Percentiles rank a stretch among this genome's conserved stretches.
Evolutionary conservation across 2,797 vertebrate species (phyloP).

Genomic region (Gymnopithys bicolor): DNA sequence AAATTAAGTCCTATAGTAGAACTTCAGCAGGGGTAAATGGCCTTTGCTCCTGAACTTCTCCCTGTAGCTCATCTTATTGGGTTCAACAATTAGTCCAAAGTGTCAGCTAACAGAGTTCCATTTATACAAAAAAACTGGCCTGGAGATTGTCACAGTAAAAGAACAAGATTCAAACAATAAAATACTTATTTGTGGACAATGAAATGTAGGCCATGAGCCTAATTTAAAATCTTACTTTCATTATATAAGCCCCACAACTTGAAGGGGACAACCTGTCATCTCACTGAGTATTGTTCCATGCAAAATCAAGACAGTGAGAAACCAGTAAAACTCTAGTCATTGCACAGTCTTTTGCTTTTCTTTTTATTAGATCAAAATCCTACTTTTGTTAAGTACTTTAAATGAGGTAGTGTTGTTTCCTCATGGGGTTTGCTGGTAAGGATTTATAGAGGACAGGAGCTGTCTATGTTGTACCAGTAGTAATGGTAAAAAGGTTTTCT

Average conservation of each 20-base stretch:
- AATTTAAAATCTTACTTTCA: neutral
- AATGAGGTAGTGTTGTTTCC: neutral
- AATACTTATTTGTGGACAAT: neutral
- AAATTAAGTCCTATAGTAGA: neutral
- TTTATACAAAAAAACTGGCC: neutral
- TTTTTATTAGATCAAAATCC: neutral
- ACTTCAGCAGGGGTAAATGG: neutral
- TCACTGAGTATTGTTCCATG: neutral
- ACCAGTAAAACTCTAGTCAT: neutral
- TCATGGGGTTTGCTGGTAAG: neutral
- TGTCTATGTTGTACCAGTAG: neutral
- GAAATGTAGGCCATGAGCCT: neutral
- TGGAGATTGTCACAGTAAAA: neutral
- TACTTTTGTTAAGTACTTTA: neutral
- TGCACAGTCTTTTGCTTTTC: neutral
- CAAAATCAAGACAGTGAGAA: neutral
- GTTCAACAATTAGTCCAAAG: neutral
- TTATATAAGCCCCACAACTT: neutral
- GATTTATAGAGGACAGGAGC: neutral
- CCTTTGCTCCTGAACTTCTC: neutral
- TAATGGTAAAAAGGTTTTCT: neutral
- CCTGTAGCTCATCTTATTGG: neutral
- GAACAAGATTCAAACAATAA: conserved; percentile 6
- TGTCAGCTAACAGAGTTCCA: neutral
- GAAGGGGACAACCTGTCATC: neutral